Conservation (phyloP, 2,888 invertebrate species). For the Itoplectis maculator region DNA sequence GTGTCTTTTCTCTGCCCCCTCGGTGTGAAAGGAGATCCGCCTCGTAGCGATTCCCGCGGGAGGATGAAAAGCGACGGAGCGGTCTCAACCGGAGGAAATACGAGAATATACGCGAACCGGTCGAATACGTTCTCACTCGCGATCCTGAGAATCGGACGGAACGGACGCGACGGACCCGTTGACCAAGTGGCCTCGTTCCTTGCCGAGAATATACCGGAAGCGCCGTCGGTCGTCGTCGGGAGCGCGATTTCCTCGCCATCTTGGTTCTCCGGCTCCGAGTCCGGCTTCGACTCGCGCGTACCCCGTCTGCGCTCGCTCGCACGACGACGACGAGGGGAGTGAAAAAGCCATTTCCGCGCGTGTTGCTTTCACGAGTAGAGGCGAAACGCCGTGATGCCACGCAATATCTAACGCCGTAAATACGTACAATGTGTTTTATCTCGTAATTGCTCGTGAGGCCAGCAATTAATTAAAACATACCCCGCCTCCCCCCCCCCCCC, state of each 20-base stretch:
- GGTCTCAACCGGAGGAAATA: slow-evolving; percentile 22
- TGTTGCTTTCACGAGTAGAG: slow-evolving; percentile 34
- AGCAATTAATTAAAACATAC: slow-evolving; percentile 40
- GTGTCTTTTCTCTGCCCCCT: too few relatives aligned
- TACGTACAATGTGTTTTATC: slow-evolving; percentile 11
- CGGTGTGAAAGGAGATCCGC: neutral
- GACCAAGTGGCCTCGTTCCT: slow-evolving; percentile 84
- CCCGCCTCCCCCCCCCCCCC: neutral
- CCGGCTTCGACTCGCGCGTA: slow-evolving; percentile 18
- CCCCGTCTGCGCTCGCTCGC: slow-evolving; percentile 13
- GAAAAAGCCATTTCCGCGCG: slow-evolving; percentile 37
- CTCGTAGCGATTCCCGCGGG: neutral
- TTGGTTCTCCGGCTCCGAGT: slow-evolving; percentile 54
- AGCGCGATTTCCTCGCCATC: slow-evolving; percentile 63
- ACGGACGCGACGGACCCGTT: slow-evolving; percentile 82
- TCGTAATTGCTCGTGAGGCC: neutral
- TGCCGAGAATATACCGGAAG: slow-evolving; percentile 81
- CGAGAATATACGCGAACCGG: slow-evolving; percentile 64
- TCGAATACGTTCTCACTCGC: slow-evolving; percentile 79
- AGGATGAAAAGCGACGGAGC: slow-evolving; percentile 6
- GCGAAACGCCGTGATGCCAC: slow-evolving; percentile 17
- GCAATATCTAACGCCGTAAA: slow-evolving; percentile 2
- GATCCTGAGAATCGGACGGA: slow-evolving; percentile 82
- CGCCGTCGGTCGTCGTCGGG: slow-evolving; percentile 73
- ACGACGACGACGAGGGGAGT: slow-evolving; percentile 6